Conservation (phyloP, 2,113 vertebrate genomes). For the Pholis gunnellus region DNA sequence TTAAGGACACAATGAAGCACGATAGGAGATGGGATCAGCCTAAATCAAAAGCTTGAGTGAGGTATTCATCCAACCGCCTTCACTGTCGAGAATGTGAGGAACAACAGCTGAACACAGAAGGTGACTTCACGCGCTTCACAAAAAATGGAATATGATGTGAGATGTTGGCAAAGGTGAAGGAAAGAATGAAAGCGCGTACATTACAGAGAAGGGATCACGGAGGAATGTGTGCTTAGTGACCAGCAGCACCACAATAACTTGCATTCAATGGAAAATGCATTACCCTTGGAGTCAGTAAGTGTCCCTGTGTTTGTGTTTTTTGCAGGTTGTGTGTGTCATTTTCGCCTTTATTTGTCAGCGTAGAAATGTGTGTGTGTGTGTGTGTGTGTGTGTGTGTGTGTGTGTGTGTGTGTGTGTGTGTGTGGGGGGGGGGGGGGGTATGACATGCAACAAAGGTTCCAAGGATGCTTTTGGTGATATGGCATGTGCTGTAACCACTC, state of each 20-base stretch:
- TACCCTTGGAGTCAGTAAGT: slow-evolving; percentile 40
- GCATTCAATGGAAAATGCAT: slow-evolving; percentile 62
- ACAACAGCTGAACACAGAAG: slow-evolving; percentile 8
- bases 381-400: no score
- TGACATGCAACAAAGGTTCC: background rate
- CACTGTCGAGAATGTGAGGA: background rate
- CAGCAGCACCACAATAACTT: slow-evolving; percentile 6
- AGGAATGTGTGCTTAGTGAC: slow-evolving; percentile 25
- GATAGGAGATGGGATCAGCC: slow-evolving; percentile 12
- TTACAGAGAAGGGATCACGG: background rate
- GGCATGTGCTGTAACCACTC: background rate
- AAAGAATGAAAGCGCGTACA: background rate
- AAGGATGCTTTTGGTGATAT: background rate
- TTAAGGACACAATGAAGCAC: slow-evolving; percentile 16
- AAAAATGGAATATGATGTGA: background rate
- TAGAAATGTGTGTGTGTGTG: no score
- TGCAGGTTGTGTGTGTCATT: background rate
- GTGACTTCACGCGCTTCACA: background rate
- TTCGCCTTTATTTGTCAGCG: background rate
- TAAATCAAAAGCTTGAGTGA: slow-evolving; percentile 1
- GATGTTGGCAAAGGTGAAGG: slow-evolving; percentile 12
- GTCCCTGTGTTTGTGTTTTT: slow-evolving; percentile 45
- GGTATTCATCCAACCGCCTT: background rate
- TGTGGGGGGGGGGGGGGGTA: background rate
- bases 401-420: no score